These are phyloP conservation scores for Junonia oenone DNA, from an alignment of 2,888 invertebrate genomes.

Conservation along the genomic window DNA sequence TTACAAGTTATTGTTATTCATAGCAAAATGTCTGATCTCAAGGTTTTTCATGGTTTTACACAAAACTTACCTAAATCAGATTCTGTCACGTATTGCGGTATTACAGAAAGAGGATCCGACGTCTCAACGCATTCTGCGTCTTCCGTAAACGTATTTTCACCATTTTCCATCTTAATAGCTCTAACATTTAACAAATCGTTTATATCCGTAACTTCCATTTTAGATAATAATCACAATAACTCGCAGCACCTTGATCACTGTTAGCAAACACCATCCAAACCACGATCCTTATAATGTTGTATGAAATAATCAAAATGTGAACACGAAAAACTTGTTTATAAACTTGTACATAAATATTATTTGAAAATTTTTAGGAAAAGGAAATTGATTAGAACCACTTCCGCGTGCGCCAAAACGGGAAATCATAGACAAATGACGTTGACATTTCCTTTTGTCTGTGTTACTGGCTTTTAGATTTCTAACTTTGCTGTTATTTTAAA, in stretches of 20 bases:
- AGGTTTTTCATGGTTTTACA: neutral
- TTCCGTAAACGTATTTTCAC: conserved; percentile 51
- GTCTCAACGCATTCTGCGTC: conserved; percentile 43
- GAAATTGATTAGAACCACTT: conserved; percentile 54
- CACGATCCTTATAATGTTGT: neutral
- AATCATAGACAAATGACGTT: conserved; percentile 38
- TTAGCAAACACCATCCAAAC: neutral
- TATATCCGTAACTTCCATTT: conserved; percentile 67
- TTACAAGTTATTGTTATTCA: neutral
- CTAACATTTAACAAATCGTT: conserved; percentile 63
- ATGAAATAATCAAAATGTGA: neutral
- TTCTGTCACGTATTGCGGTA: conserved; percentile 71
- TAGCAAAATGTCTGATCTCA: neutral
- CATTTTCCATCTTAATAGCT: conserved; percentile 66
- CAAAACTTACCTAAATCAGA: conserved; percentile 59
- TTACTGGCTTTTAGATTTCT: no score
- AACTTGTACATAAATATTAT: conserved; percentile 33
- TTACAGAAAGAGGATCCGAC: conserved; percentile 56
- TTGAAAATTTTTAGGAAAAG: conserved; percentile 70
- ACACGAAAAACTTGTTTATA: conserved; percentile 12
- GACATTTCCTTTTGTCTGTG: conserved; percentile 1
- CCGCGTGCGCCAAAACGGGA: conserved; percentile 62
- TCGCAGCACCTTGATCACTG: neutral
- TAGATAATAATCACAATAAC: conserved; percentile 3
- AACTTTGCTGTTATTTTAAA: no score